A percentile compares a stretch with the other conserved stretches of the same genome.
These are phyloP conservation scores for Drosophila nr. fundita DNA, from an alignment of 2,888 invertebrate genomes.

Conservation along the genomic window DNA sequence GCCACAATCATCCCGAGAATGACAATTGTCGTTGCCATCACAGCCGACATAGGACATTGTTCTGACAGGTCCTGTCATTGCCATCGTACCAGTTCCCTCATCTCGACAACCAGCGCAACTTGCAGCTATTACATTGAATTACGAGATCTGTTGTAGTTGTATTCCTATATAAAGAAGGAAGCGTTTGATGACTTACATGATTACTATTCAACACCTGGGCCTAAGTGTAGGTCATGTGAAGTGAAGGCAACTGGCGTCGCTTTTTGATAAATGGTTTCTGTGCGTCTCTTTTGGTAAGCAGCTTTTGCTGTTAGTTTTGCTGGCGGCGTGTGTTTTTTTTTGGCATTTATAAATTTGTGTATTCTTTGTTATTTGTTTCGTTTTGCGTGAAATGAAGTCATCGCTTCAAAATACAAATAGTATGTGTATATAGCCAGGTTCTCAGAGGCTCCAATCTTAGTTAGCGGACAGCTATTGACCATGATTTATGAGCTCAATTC, in stretches of 20 bases:
- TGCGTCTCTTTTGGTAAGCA: constrained; percentile 23
- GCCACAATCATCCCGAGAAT: not conserved
- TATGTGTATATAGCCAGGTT: constrained; percentile 9
- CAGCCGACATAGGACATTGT: constrained; percentile 26
- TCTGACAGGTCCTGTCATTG: not conserved
- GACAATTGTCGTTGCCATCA: constrained; percentile 23
- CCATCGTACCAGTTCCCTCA: not conserved
- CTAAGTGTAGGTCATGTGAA: not conserved
- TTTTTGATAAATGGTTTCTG: constrained; percentile 68
- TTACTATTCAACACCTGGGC: not conserved
- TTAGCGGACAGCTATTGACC: constrained; percentile 2
- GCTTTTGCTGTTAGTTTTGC: constrained; percentile 56
- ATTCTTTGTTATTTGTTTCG: constrained; percentile 7
- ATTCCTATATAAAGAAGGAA: not conserved
- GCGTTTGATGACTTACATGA: not conserved
- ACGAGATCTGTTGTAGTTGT: not conserved
- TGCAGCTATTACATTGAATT: not conserved
- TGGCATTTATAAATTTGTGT: constrained; percentile 48
- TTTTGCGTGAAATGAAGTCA: constrained; percentile 73
- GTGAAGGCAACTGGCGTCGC: constrained; percentile 52
- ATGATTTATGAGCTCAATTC: constrained; percentile 27
- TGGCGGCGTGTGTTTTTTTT: constrained; percentile 15
- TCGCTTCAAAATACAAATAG: constrained; percentile 56
- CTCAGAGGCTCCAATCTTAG: constrained; percentile 33
- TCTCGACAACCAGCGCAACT: not conserved